phyloP scores from a whole-genome alignment of 2,113 vertebrate species.

The Plecturocebus donacophilus region DNA sequence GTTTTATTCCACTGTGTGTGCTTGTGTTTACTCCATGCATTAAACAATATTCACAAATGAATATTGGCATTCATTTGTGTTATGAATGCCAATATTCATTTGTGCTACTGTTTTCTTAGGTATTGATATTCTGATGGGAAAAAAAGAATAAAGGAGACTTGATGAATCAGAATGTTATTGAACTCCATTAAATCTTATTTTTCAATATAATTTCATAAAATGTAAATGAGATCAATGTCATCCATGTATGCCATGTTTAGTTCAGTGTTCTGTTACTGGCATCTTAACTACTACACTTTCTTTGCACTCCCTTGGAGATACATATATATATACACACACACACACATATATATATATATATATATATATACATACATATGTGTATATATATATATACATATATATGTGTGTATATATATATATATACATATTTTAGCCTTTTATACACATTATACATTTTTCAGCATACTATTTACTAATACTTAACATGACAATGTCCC shows the following conservation, averaged over 20 bases:
- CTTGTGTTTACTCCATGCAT: neutral
- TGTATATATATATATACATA: neutral
- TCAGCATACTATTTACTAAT: neutral
- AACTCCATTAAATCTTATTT: constrained; percentile 25
- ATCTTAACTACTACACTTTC: neutral
- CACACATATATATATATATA: too few relatives aligned
- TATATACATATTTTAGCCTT: neutral
- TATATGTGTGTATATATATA: too few relatives aligned
- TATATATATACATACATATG: too few relatives aligned
- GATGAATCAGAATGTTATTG: neutral
- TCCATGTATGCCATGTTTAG: neutral
- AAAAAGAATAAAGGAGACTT: neutral
- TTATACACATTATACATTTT: neutral
- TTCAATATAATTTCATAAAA: constrained; percentile 41
- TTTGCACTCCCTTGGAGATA: neutral
- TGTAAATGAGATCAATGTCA: neutral
- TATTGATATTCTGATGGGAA: constrained; percentile 51
- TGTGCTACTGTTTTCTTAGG: constrained; percentile 9
- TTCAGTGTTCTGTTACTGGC: neutral
- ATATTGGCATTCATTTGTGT: too few relatives aligned
- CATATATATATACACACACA: too few relatives aligned
- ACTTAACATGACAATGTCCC: neutral
- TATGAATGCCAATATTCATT: constrained; percentile 29
- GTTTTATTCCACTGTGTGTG: neutral
- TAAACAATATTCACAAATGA: neutral